Conservation (phyloP, 2,113 vertebrate genomes). For the Hepsetus odoe region DNA sequence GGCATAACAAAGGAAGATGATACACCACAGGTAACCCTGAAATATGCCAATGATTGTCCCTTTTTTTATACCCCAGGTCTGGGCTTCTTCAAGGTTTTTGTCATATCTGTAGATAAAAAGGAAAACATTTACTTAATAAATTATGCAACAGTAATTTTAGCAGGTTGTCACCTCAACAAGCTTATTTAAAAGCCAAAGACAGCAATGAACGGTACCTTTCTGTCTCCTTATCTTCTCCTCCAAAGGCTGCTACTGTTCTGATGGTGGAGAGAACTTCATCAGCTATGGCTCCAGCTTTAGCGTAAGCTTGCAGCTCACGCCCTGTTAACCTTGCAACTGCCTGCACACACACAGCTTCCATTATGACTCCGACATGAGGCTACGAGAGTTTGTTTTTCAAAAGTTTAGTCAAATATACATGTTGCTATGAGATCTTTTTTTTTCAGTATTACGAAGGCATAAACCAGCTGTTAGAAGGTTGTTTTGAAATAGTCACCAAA, state of each 20-base stretch:
- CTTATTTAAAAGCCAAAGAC: not conserved
- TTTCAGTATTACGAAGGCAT: not conserved
- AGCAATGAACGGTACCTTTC: slow-evolving; percentile 64
- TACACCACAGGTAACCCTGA: slow-evolving; percentile 77
- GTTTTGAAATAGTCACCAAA: too few relatives aligned
- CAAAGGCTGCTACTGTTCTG: slow-evolving; percentile 77
- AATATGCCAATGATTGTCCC: slow-evolving; percentile 72
- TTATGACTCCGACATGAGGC: not conserved
- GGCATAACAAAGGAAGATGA: slow-evolving; percentile 76
- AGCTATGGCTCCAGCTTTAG: slow-evolving; percentile 77
- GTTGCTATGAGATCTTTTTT: too few relatives aligned
- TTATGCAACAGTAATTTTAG: not conserved
- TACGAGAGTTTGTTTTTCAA: not conserved
- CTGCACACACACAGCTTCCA: slow-evolving; percentile 53
- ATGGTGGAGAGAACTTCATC: slow-evolving; percentile 78
- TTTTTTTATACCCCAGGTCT: slow-evolving; percentile 77
- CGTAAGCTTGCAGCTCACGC: slow-evolving; percentile 72
- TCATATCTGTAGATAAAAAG: slow-evolving; percentile 71
- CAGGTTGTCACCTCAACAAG: not conserved
- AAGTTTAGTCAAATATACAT: too few relatives aligned
- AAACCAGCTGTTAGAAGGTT: not conserved
- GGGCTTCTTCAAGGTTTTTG: slow-evolving; percentile 72
- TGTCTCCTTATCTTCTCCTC: slow-evolving; percentile 75
- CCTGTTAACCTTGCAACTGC: slow-evolving; percentile 72
- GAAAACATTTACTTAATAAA: not conserved